Evolutionary conservation across 2,797 vertebrate genomes (phyloP).

Genomic region (Hydrophis major): DNA sequence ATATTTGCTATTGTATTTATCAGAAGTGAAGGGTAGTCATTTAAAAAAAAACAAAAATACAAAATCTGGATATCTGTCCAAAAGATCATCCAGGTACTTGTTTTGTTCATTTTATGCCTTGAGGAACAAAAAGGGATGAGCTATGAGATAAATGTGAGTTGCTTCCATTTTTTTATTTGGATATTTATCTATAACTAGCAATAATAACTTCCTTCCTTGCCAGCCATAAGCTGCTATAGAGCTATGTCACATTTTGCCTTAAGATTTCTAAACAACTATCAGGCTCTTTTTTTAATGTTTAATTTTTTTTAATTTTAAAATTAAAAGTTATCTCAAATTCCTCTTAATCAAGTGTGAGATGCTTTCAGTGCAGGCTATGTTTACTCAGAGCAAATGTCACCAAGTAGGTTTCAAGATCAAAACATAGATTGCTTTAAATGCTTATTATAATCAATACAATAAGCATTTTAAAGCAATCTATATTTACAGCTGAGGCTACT

Average conservation of each 20-base stretch:
- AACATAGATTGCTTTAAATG: background rate
- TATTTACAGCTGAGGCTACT: background rate
- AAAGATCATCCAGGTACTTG: slow-evolving; percentile 41
- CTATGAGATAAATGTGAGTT: background rate
- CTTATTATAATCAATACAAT: background rate
- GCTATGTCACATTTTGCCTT: background rate
- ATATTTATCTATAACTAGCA: background rate
- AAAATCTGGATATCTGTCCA: slow-evolving; percentile 42
- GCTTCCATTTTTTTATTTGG: background rate
- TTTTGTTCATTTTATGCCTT: slow-evolving; percentile 34
- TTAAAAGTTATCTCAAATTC: background rate
- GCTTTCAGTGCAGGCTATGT: background rate
- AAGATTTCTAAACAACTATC: background rate
- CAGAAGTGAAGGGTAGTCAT: slow-evolving; percentile 42
- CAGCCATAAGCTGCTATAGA: background rate
- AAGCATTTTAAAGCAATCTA: too few species aligned
- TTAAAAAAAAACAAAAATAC: slow-evolving; percentile 7
- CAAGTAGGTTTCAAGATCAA: background rate
- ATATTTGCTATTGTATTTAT: slow-evolving; percentile 45
- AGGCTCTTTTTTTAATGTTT: background rate
- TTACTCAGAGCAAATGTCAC: background rate
- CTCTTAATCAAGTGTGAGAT: background rate
- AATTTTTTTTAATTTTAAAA: background rate
- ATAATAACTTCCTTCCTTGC: background rate
- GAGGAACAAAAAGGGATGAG: background rate